These are phyloP conservation scores for Bombus confusus DNA, from an alignment of 1,140 invertebrate genomes.

Conservation along the genomic window DNA sequence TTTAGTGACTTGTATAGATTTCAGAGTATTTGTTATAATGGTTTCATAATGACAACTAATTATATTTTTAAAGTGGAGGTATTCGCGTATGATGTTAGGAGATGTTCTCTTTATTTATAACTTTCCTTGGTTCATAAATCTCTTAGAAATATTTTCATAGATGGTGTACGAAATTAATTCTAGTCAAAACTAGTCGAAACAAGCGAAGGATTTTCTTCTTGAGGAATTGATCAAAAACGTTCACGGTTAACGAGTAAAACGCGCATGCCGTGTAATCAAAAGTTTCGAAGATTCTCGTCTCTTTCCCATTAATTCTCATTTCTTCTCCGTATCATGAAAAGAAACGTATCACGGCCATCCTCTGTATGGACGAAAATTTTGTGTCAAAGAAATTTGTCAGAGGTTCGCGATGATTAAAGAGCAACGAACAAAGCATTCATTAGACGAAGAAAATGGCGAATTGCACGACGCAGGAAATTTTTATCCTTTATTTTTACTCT, in stretches of 20 bases:
- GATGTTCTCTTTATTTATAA: not conserved
- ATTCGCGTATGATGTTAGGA: not conserved
- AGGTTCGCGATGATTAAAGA: conserved; percentile 15
- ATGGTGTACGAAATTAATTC: not conserved
- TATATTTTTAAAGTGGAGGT: not conserved
- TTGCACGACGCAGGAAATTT: not conserved
- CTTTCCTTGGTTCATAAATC: not conserved
- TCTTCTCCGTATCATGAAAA: not conserved
- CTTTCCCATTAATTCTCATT: not conserved
- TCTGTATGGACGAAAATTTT: no score
- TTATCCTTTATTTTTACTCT: not conserved
- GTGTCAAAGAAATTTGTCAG: conserved; percentile 10
- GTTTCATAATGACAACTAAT: not conserved
- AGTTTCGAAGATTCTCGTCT: not conserved
- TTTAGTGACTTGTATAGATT: not conserved
- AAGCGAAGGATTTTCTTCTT: not conserved
- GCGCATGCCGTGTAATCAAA: not conserved
- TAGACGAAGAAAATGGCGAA: not conserved
- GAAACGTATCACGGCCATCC: no score
- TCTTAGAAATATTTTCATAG: not conserved
- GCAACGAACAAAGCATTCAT: conserved; percentile 14
- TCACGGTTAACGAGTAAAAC: not conserved
- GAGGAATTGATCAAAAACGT: not conserved
- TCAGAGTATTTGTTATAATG: not conserved
- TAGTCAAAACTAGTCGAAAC: no score